Evolutionary conservation across 2,888 invertebrate species (phyloP), one percentile per base, ranked within the genome.

Genomic region (Oxytorus armatus): DNA sequence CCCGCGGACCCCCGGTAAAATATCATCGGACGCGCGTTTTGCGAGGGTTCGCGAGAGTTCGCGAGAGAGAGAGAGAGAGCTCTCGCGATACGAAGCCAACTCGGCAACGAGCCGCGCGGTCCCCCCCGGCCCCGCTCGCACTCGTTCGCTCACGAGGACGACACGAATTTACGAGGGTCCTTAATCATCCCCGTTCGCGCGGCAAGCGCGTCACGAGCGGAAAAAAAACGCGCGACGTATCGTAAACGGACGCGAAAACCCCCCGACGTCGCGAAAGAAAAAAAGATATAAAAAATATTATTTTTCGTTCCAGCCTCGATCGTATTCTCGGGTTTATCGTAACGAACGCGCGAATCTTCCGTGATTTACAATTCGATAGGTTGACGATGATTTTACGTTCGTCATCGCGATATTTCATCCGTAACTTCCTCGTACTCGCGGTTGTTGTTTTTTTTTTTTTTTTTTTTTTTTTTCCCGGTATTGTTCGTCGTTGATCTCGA

Each of bases 81-180:
- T 42, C 2, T 42, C 10, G 11, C 42, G 5, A 29, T 3, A 42
- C 61, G 25, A 66, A 61, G 29, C 39, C 39, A 44, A 63, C 33
- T 63, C 61, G 5, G 3, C 29, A 29, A 29, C 29, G 29, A 29
- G 68, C 68, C 68, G 36, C 77, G 63, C 69, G 77, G n/a, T 57
- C 66, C 47, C 36, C 44, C 33, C 11, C 23, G 16, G 33, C 2
- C 33, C 16, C 21, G 21, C 14, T 49, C 33, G 16, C 68, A 11
- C 55, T 61, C 61, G 23, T 11, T 18, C 33, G 14, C 72, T 74
- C 68, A 55, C 42, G 39, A 57, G 63, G 57, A 57, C 69, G 57
- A 75, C n/a, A n/a, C 55, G 65, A 79, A 59, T 79, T 75, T 70
- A 66, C 79, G 70, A 79, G 79, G 65, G 65, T 59, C 75, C 70